These are phyloP conservation scores for Drosophila ustulata DNA, from an alignment of 2,888 invertebrate genomes.

Conservation along the genomic window DNA sequence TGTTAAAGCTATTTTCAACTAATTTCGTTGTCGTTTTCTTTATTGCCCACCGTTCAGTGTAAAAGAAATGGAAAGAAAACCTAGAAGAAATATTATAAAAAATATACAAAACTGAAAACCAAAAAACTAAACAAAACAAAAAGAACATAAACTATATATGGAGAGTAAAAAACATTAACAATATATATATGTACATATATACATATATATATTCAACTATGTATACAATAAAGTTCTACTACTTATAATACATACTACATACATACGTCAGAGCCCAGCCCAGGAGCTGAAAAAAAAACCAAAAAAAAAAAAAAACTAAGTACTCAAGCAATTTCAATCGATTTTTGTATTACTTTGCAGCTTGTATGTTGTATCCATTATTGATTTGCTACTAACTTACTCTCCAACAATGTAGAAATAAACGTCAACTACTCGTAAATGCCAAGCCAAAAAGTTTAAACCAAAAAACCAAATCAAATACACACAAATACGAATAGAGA, in stretches of 20 bases:
- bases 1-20: slow-evolving; percentile 36
- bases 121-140: background rate
- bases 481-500: slow-evolving; percentile 3
- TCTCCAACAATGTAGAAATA: slow-evolving; percentile 21
- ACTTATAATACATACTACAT: slow-evolving; percentile 6
- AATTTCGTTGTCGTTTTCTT: slow-evolving; percentile 52
- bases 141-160: slow-evolving; percentile 3
- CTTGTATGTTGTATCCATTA: slow-evolving; percentile 20
- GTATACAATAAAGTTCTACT: slow-evolving; percentile 13
- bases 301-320: slow-evolving; percentile 6
- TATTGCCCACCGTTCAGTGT: slow-evolving; percentile 58
- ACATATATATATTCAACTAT: slow-evolving; percentile 11
- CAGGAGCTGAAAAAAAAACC: background rate
- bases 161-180: slow-evolving; percentile 16
- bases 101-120: slow-evolving; percentile 6
- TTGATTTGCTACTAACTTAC: slow-evolving; percentile 27
- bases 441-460: slow-evolving; percentile 31
- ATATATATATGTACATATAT: slow-evolving; percentile 9
- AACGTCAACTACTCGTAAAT: slow-evolving; percentile 27
- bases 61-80: slow-evolving; percentile 16
- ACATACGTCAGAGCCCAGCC: background rate
- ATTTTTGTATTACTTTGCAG: slow-evolving; percentile 34
- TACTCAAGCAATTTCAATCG: slow-evolving; percentile 36
- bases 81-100: slow-evolving; percentile 26
- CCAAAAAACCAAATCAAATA: slow-evolving; percentile 6